Percentiles rank a stretch among this genome's conserved stretches.
Conservation (phyloP, 2,888 invertebrate species). For the Caenorhabditis panamensis region DNA sequence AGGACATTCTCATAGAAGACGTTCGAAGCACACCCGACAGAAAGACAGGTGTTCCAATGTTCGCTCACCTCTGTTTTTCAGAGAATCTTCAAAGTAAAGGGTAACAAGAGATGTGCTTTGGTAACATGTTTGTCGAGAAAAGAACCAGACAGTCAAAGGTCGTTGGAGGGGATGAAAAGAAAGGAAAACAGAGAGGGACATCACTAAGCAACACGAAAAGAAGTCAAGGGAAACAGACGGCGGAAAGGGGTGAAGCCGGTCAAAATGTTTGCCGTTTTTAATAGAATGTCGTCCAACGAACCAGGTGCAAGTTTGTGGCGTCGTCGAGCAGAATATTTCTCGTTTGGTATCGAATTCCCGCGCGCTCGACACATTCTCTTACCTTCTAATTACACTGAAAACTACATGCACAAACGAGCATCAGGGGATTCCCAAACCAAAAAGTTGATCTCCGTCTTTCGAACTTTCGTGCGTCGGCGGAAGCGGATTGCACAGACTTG, state of each 20-base stretch:
- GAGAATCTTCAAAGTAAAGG: neutral
- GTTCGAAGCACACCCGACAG: constrained; percentile 1
- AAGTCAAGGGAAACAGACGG: neutral
- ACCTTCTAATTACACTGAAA: neutral
- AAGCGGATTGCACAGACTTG: constrained; percentile 24
- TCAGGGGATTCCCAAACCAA: neutral
- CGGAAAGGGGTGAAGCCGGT: constrained; percentile 5
- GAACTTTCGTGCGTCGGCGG: neutral
- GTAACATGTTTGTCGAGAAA: constrained; percentile 2
- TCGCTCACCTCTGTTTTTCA: constrained; percentile 3
- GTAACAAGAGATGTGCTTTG: neutral
- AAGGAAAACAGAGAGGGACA: neutral
- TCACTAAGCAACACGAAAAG: neutral
- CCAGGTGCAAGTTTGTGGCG: no score
- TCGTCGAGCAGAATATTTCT: no score
- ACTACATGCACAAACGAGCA: neutral
- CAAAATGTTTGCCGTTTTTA: neutral
- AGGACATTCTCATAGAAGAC: constrained; percentile 14
- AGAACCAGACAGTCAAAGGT: neutral
- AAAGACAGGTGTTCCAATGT: neutral
- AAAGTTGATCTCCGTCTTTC: constrained; percentile 14
- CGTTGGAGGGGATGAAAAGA: neutral
- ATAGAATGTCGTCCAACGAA: no score
- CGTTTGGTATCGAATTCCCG: no score
- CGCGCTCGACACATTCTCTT: neutral